phyloP scores from a whole-genome alignment of 1,140 invertebrate species.

The Trissolcus basalis region DNA sequence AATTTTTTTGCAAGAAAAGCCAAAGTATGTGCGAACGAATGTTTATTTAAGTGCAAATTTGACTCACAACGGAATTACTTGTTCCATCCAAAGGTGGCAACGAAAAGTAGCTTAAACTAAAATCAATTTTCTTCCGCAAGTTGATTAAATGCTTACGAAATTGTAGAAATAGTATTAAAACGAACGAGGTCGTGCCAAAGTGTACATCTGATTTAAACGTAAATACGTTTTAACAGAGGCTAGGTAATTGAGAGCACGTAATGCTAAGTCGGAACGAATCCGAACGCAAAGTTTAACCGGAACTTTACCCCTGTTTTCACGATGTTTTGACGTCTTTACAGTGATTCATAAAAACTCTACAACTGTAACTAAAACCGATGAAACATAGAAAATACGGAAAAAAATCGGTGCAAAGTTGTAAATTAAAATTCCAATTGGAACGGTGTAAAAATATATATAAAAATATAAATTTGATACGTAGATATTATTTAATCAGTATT shows the following conservation, averaged over 20 bases:
- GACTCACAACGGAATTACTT: neutral
- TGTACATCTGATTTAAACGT: constrained; percentile 36
- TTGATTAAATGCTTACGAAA: constrained; percentile 23
- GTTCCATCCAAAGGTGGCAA: constrained; percentile 2
- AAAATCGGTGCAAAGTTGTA: no score
- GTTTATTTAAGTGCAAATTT: neutral
- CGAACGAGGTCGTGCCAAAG: constrained; percentile 17
- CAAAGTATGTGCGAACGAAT: no score
- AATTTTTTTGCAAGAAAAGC: no score
- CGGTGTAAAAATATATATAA: no score
- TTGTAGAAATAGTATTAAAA: constrained; percentile 20
- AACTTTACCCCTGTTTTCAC: constrained; percentile 10
- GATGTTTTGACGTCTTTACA: neutral
- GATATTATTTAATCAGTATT: no score
- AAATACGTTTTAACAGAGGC: constrained; percentile 30
- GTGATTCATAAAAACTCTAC: neutral
- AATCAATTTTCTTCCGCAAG: constrained; percentile 15
- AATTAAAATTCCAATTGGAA: no score
- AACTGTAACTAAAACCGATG: neutral
- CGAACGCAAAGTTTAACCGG: constrained; percentile 22
- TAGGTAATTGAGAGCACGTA: constrained; percentile 36
- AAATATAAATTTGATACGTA: no score
- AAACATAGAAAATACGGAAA: no score
- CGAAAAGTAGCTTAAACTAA: constrained; percentile 10
- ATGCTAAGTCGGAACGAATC: constrained; percentile 30